Percentiles rank a stretch among this genome's conserved stretches.
These are phyloP conservation scores for Lerema accius DNA, from an alignment of 1,140 invertebrate genomes.

Conservation along the genomic window DNA sequence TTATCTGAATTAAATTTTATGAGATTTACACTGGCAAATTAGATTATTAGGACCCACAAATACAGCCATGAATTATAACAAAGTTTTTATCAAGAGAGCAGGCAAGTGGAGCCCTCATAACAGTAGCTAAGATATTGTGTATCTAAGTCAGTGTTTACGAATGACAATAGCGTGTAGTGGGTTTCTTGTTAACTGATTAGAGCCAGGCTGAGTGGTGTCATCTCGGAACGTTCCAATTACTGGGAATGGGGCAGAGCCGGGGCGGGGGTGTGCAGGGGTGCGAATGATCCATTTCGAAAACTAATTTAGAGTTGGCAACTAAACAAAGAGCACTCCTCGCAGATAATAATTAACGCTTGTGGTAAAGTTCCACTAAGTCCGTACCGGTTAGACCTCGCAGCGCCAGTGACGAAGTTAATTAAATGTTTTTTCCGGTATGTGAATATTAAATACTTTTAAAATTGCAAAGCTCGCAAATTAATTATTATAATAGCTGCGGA, in stretches of 20 bases:
- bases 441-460: constrained; percentile 44
- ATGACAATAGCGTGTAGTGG: constrained; percentile 69
- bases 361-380: constrained; percentile 81
- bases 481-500: constrained; percentile 11
- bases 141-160: constrained; percentile 42
- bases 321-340: constrained; percentile 81
- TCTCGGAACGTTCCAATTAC: constrained; percentile 82
- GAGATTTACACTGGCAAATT: no score
- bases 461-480: constrained; percentile 14
- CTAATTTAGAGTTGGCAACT: constrained; percentile 83
- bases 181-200: constrained; percentile 81
- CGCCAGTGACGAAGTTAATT: constrained; percentile 73
- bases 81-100: no score
- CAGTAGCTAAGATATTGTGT: constrained; percentile 1
- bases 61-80: no score
- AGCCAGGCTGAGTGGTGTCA: constrained; percentile 75
- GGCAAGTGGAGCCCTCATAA: no score
- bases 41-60: no score
- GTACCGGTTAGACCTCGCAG: constrained; percentile 69
- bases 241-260: constrained; percentile 49
- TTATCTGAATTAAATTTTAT: no score
- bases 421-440: constrained; percentile 63
- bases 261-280: constrained; percentile 60
- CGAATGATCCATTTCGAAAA: constrained; percentile 83
- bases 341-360: constrained; percentile 83